phyloP scores from a whole-genome alignment of 1,140 invertebrate genomes.

The Colletes gigas region DNA sequence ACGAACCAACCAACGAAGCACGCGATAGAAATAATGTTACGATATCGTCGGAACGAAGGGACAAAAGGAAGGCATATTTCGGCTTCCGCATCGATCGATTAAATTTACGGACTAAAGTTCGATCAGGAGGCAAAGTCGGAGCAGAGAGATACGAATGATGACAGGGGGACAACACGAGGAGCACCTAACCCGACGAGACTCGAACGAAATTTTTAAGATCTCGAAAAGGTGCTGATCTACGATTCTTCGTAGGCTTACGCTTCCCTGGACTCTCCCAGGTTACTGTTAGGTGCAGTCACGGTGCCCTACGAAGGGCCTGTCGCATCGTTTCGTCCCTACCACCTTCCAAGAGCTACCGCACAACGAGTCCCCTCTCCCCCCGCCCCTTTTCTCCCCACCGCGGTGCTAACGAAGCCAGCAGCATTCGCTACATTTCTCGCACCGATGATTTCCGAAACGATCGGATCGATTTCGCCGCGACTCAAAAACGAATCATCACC shows the following conservation, averaged over 20 bases:
- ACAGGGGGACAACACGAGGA: background rate
- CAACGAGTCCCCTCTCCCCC: constrained; percentile 28
- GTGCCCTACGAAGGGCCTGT: constrained; percentile 70
- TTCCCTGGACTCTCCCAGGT: constrained; percentile 54
- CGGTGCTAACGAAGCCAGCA: constrained; percentile 14
- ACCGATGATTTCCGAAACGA: constrained; percentile 51
- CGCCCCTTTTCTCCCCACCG: constrained; percentile 31
- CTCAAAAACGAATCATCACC: background rate
- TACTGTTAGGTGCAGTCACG: constrained; percentile 63
- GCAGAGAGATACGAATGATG: background rate
- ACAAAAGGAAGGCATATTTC: background rate
- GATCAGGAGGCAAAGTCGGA: background rate
- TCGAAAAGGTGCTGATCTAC: constrained; percentile 45
- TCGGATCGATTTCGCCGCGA: constrained; percentile 1
- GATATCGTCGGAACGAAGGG: constrained; percentile 4
- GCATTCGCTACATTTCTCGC: constrained; percentile 32
- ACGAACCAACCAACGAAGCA: background rate
- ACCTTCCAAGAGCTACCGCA: constrained; percentile 47
- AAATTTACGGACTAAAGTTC: background rate
- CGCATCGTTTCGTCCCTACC: constrained; percentile 64
- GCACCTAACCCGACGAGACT: background rate
- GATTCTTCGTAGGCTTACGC: constrained; percentile 36
- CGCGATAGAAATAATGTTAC: constrained; percentile 44
- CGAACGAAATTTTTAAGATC: constrained; percentile 24
- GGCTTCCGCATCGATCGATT: background rate